Evolutionary conservation across 2,113 vertebrate species (phyloP), one percentile per base, ranked within the genome.

Genomic region (Pristiophorus japonicus): DNA sequence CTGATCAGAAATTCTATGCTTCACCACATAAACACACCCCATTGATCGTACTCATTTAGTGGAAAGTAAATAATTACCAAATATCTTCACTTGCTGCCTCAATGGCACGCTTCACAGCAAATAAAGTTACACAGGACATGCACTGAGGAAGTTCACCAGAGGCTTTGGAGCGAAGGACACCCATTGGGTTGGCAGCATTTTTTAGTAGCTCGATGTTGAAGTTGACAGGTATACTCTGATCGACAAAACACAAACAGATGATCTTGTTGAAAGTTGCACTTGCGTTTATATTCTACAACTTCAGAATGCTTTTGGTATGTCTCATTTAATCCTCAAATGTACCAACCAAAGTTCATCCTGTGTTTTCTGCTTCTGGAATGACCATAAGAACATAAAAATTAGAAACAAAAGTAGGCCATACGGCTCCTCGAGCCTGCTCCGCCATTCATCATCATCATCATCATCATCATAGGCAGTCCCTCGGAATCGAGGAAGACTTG

Each of bases 91-190:
- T 65, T 11, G 91, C 95, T 59, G 62, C 55, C 95, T 96, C 95
- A 94, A 95, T 88, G 34, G 96, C 88, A 67, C 45, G 87, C 87
- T 95, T 96, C 81, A 96, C 95, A 45, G 95, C 66, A 92, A 95
- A 92, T 87, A 95, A 73, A 0, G 94, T 78, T 55, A 11, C 63
- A 95, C 91, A 70, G 51, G 95, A 95, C 63, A 78, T 95, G 55
- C 95, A 96, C 95, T 84, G 93, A 10, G 94, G 95, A 34, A 75
- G 95, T 47, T 95, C 94, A 22, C 94, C 94, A 38, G 65, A 78
- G 55, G 95, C 93, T 42, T 95, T 95, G 78, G 94, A 95, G 63
- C 93, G 95, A 18, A 95, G 95, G 5, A 96, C 94, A 55, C 94
- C 93, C 67, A 87, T 38, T 67, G 93, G 51, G 73, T 95, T 95